Base-by-base conservation (phyloP, 2,797 vertebrate genomes). In the Phataginus tricuspis region DNA sequence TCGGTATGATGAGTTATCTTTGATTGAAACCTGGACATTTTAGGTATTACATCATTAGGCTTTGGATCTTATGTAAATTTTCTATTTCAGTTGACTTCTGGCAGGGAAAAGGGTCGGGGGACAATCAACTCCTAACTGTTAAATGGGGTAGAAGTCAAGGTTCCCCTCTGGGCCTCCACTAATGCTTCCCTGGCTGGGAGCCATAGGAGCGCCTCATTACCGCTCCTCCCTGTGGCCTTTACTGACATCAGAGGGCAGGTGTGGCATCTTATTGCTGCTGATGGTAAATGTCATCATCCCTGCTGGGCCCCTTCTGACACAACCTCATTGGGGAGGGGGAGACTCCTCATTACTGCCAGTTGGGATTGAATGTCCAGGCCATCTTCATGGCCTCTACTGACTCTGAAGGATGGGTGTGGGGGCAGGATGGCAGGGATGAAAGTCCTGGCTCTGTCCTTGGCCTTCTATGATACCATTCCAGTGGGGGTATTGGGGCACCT, bases 401-500 rank as follows among this genome's bases (percentile, higher is more conserved):
- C 29, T 21, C 15, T 1, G 21, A 69, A 72, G 21, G 10, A 15
- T 18, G 27, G 21, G 4, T 14, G 4, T 13, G 3, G 5, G 23
- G 49, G 49, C 49, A 37, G 51, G 39, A 49, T 2, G 4, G 13
- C 29, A n/a, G 21, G 59, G n/a, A 15, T 69, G 74, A 51, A 71
- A 42, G 42, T 42, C 39, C 29, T n/a, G n/a, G 13, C 55, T 37
- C 23, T 15, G 29, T 31, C 25, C 53, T 39, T 71, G 16, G 78
- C 64, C 18, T n/a, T 89, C 34, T 55, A 11, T 53, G 45, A 74
- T 23, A 2, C 57, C 27, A 5, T 4, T 12, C 3, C 18, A 27
- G 15, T 4, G 0, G n/a, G 13, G 19, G 14, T 3, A 1, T 1
- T 0, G 3, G 25, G 49, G 53, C 5, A 55, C 31, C 39, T 61